Base-by-base conservation (phyloP, 1,140 invertebrate species). In the Spodoptera frugiperda region DNA sequence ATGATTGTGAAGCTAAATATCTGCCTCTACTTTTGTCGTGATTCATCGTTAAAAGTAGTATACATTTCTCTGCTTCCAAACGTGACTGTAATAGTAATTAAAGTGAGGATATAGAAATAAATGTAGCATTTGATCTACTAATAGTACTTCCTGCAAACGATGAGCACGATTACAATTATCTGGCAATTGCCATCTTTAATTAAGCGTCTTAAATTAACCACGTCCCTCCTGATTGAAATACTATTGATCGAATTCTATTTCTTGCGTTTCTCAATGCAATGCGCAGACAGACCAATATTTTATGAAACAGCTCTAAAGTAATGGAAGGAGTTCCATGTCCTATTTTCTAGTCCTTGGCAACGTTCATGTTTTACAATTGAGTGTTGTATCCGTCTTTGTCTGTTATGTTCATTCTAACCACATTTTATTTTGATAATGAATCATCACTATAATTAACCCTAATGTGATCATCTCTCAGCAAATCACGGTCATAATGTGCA, bases 231-330 rank as follows among this genome's bases (percentile, higher is more conserved):
- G 33, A 33, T 63, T 5, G 59, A 10, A 15, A 10, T 44, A 19
- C 44, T 39, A 63, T 63, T 63, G 59, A 63, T 63, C 33, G 33
- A 44, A 15, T 63, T 33, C 19, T 44, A 15, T 63, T 5, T 63
- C 17, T 44, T 63, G 15, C 33, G 44, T 44, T 63, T 44, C 57
- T 11, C 11, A 44, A 11, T 63, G 30, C 33, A 39, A 9, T 39
- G 30, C 8, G 30, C 57, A 59, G n/a, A 17, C n/a, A 19, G 33
- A 10, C n/a, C n/a, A 63, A 19, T 10, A 63, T 17, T 39, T 44
- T 12, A 12, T 11, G 15, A 33, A 63, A 17, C 33, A 63, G 10
- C 9, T 9, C 39, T 61, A 11, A 33, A 15, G 19, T 12, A 44
- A 44, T 10, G n/a, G 15, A 25, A 57, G 21, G 21, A 25, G 54